Conservation (phyloP, 2,797 vertebrate genomes). For the Hydrolagus colliei region DNA sequence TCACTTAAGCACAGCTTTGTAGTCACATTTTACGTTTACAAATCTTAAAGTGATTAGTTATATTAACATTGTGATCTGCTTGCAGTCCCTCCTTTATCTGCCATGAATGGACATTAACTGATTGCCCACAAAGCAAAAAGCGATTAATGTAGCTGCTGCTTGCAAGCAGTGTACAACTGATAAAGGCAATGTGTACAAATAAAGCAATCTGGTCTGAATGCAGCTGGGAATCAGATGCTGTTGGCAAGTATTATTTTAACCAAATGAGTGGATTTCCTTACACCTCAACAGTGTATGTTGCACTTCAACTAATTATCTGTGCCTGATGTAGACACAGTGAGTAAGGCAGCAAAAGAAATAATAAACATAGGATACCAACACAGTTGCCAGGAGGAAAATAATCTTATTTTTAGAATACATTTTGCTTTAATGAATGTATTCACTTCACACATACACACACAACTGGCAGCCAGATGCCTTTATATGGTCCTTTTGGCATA, state of each 20-base stretch:
- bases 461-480: constrained; percentile 34
- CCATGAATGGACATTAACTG: neutral
- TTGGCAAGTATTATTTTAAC: constrained; percentile 40
- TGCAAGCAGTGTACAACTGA: neutral
- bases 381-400: constrained; percentile 33
- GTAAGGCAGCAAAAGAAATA: constrained; percentile 43
- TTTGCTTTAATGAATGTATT: constrained; percentile 35
- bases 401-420: constrained; percentile 7
- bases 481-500: constrained; percentile 33
- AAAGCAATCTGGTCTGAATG: constrained; percentile 24
- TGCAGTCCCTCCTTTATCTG: too few species aligned
- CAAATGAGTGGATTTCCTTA: constrained; percentile 48
- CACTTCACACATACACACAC: constrained; percentile 39
- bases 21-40: too few species aligned
- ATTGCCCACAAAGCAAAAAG: neutral
- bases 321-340: constrained; percentile 48
- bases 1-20: too few species aligned
- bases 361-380: constrained; percentile 41
- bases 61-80: too few species aligned
- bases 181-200: too few species aligned
- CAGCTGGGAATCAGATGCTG: constrained; percentile 45
- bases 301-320: constrained; percentile 43
- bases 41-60: too few species aligned
- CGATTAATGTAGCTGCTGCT: neutral
- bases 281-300: constrained; percentile 44